Evolutionary conservation across 2,113 vertebrate species (phyloP), one percentile per base, ranked within the genome.

Genomic region (Oryctolagus cuniculus): DNA sequence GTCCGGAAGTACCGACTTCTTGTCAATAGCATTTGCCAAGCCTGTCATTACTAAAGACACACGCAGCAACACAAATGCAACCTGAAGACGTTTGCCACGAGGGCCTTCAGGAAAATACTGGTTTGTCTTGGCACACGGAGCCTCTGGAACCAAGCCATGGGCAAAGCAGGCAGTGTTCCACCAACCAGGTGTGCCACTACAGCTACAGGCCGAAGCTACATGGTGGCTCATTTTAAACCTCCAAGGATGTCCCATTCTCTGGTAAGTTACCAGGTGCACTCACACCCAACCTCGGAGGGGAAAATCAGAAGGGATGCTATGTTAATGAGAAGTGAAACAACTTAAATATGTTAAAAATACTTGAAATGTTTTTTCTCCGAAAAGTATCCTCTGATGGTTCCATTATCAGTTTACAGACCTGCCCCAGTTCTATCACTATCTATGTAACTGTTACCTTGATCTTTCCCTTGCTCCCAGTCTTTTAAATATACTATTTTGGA

Each of bases 1-100:
- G 49, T 17, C 34, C 27, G 66, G n/a, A 88, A 36, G 24, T 27
- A n/a, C 67, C 5, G 29, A 38, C 67, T 90, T 89, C 27, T 8
- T 78, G 31, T 38, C 53, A 27, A 67, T 11, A 63, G 38, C 49
- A 61, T 70, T 64, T 83, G 94, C 69, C 87, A 94, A 77, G 34
- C 25, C 58, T 72, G 78, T 91, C 87, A 58, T 89, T 92, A 77
- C 74, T 85, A 81, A 91, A 94, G 83, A 93, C 61, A 89, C 10
- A 82, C 19, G 36, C 86, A 9, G n/a, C 84, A 73, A 95, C 38
- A 94, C 49, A 94, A 85, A 87, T 5, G 51, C 25, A 44, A 63
- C 27, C 73, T 51, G 31, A 64, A 85, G 63, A 79, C 31, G 10
- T 49, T 82, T 49, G 82, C 34, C 22, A 58, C 73, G 77, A 89